Evolutionary conservation across 1,140 invertebrate genomes (phyloP).

Genomic region (Cherax quadricarinatus): DNA sequence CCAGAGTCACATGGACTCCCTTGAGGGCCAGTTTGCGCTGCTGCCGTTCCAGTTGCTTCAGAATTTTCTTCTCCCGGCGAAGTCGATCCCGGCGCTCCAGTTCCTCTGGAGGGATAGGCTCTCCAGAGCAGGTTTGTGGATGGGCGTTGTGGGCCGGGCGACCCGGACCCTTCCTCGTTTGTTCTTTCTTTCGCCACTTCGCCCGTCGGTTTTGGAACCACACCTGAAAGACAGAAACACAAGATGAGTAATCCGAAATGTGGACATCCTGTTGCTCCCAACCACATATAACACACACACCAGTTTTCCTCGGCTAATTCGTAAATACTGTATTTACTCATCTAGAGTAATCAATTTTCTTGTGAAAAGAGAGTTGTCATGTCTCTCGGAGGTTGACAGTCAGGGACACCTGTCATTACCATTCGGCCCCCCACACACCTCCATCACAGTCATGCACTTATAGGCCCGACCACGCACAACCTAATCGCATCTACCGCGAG

Average conservation of each 20-base stretch:
- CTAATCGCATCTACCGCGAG: background rate
- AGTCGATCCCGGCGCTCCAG: conserved; percentile 92
- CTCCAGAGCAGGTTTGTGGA: conserved; percentile 97
- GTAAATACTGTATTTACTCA: background rate
- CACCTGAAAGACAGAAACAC: conserved; percentile 84
- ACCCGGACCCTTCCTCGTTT: conserved; percentile 97
- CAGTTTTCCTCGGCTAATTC: too few species aligned
- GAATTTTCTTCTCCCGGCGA: conserved; percentile 82
- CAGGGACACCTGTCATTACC: background rate
- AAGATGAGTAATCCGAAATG: background rate
- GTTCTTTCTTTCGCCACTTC: conserved; percentile 99
- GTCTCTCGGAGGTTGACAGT: background rate
- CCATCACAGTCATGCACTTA: background rate
- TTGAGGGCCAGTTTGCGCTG: conserved; percentile 91
- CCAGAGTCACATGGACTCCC: conserved; percentile 40
- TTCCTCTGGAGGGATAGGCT: conserved; percentile 97
- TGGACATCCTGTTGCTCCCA: background rate
- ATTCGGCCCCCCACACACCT: background rate
- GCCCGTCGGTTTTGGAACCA: conserved; percentile 99
- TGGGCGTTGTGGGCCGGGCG: conserved; percentile 97
- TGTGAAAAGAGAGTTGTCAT: background rate
- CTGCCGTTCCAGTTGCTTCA: conserved; percentile 94
- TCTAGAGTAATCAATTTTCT: background rate
- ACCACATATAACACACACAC: background rate
- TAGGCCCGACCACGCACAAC: background rate